A percentile compares a stretch with the other conserved stretches of the same genome.
Evolutionary conservation across 1,140 invertebrate genomes (phyloP).

Genomic region (Sitophilus oryzae): DNA sequence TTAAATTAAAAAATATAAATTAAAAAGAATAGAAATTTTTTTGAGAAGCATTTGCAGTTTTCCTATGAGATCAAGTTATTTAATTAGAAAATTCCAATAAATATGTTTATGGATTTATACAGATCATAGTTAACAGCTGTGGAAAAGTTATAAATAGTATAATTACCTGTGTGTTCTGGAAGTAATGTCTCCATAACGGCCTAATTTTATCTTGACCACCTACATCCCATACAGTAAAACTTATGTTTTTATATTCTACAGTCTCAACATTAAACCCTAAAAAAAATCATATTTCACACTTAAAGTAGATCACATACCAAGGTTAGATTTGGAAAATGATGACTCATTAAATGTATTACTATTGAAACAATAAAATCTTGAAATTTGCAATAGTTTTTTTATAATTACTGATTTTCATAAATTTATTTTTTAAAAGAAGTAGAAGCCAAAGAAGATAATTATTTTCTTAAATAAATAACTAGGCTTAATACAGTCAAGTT

Average conservation of each 20-base stretch:
- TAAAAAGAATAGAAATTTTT: too few relatives aligned
- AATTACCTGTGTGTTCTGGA: conserved; percentile 69
- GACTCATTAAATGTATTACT: conserved; percentile 11
- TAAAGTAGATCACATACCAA: conserved; percentile 8
- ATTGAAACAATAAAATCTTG: not conserved
- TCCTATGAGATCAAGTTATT: too few relatives aligned
- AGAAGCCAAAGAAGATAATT: not conserved
- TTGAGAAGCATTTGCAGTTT: too few relatives aligned
- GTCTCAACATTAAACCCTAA: conserved; percentile 91
- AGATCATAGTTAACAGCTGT: not conserved
- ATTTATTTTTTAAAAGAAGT: conserved; percentile 3
- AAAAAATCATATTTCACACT: conserved; percentile 36
- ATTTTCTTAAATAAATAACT: conserved; percentile 8
- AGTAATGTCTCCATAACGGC: conserved; percentile 82
- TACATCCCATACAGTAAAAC: conserved; percentile 89
- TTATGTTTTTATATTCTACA: conserved; percentile 94
- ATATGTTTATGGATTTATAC: not conserved
- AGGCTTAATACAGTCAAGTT: not conserved
- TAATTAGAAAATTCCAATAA: too few relatives aligned
- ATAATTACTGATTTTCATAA: too few relatives aligned
- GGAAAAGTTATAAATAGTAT: not conserved
- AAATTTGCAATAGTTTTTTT: too few relatives aligned
- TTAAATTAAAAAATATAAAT: too few relatives aligned
- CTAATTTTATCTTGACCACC: conserved; percentile 90
- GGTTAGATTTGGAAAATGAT: conserved; percentile 15